A percentile compares a stretch with the other conserved stretches of the same genome.
These are phyloP conservation scores for Orgyia antiqua DNA, from an alignment of 2,888 invertebrate species.

Conservation along the genomic window DNA sequence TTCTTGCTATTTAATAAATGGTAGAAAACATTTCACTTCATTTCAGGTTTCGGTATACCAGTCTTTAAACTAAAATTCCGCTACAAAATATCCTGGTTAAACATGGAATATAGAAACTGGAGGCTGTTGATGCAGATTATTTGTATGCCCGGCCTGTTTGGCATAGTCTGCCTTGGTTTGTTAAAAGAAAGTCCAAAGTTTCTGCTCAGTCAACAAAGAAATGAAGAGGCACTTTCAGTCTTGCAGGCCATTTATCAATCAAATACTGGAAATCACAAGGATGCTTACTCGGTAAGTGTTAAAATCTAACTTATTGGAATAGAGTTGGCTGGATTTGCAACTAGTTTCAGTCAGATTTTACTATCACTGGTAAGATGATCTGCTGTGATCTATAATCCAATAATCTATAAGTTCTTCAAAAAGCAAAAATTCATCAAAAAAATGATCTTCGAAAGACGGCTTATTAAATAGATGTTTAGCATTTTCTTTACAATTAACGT, in stretches of 20 bases:
- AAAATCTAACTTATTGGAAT: too few species aligned
- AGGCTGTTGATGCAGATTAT: conserved; percentile 82
- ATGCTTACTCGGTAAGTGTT: conserved; percentile 41
- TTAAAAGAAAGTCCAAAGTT: conserved; percentile 89
- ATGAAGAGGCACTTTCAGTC: conserved; percentile 72
- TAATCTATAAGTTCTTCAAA: too few species aligned
- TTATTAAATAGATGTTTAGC: too few species aligned
- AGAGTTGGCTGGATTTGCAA: too few species aligned
- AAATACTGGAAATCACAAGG: conserved; percentile 36
- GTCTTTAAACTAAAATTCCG: conserved; percentile 47
- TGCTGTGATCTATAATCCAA: too few species aligned
- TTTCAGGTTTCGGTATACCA: conserved; percentile 49
- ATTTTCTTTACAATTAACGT: too few species aligned
- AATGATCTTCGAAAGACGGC: too few species aligned
- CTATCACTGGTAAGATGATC: too few species aligned
- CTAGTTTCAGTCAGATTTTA: too few species aligned
- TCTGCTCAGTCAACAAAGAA: conserved; percentile 78
- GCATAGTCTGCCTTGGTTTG: conserved; percentile 71
- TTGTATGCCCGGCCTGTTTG: conserved; percentile 79
- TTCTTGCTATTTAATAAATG: too few species aligned
- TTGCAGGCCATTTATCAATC: conserved; percentile 38
- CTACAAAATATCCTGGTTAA: conserved; percentile 48
- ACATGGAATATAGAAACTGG: conserved; percentile 83
- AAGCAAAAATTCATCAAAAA: too few species aligned
- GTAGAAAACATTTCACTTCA: too few species aligned